Evolutionary conservation across 2,888 invertebrate genomes (phyloP).

Genomic region (Eupithecia dodoneata): DNA sequence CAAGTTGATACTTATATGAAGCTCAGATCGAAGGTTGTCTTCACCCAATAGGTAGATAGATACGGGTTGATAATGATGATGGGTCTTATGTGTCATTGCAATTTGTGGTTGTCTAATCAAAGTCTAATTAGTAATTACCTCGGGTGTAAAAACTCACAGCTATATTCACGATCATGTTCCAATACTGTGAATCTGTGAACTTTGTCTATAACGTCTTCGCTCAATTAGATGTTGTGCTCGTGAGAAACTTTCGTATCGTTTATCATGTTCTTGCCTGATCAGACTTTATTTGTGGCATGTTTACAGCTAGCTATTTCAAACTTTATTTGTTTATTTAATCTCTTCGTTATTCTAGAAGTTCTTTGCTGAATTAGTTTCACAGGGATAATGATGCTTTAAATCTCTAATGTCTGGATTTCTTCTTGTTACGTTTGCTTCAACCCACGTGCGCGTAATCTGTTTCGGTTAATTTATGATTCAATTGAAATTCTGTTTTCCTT

Average conservation of each 20-base stretch:
- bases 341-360: conserved; percentile 7
- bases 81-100: conserved; percentile 7
- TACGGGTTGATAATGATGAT: not conserved
- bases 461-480: conserved; percentile 46
- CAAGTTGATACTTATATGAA: not conserved
- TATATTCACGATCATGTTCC: conserved; percentile 19
- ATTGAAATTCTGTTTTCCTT: conserved; percentile 24
- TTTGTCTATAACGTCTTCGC: conserved; percentile 38
- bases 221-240: conserved; percentile 33
- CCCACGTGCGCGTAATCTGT: conserved; percentile 44
- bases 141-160: conserved; percentile 31
- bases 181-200: conserved; percentile 31
- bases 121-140: conserved; percentile 27
- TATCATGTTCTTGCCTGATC: conserved; percentile 27
- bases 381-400: not conserved
- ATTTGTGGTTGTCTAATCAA: conserved; percentile 17
- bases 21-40: not conserved
- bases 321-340: conserved; percentile 1
- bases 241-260: conserved; percentile 44
- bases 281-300: conserved; percentile 20
- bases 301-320: not conserved
- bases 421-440: conserved; percentile 45
- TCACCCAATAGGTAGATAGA: not conserved
- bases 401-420: conserved; percentile 26
- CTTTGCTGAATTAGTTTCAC: not conserved